Conservation (phyloP, 2,888 invertebrate species). For the Adineta ricciae region DNA sequence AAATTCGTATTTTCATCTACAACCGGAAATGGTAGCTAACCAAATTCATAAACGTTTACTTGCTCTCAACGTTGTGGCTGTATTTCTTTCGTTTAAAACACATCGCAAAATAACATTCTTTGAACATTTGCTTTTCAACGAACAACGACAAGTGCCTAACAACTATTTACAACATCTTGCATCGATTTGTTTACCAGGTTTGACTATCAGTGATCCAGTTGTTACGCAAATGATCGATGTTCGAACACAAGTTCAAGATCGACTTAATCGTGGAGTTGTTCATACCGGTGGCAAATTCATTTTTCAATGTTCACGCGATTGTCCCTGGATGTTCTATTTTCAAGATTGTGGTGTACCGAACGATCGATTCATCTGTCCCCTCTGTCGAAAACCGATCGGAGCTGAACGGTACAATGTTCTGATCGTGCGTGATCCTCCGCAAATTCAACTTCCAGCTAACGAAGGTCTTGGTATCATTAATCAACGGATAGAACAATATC, state of each 20-base stretch:
- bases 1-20: neutral
- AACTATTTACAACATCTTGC: neutral
- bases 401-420: neutral
- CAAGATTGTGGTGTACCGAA: neutral
- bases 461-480: neutral
- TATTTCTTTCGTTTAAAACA: neutral
- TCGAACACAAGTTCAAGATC: neutral
- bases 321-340: constrained; percentile 2
- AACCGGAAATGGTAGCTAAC: neutral
- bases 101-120: neutral
- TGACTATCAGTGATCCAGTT: neutral
- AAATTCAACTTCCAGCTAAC: neutral
- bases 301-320: neutral
- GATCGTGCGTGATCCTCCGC: neutral
- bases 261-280: neutral
- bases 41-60: neutral
- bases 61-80: neutral
- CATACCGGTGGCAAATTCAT: neutral
- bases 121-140: neutral
- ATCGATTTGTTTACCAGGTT: neutral
- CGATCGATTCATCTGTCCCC: neutral
- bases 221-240: neutral
- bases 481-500: neutral
- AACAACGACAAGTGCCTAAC: neutral
- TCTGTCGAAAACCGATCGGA: neutral